These are phyloP conservation scores for Apeltes quadracus DNA, from an alignment of 2,113 vertebrate species.

Conservation along the genomic window DNA sequence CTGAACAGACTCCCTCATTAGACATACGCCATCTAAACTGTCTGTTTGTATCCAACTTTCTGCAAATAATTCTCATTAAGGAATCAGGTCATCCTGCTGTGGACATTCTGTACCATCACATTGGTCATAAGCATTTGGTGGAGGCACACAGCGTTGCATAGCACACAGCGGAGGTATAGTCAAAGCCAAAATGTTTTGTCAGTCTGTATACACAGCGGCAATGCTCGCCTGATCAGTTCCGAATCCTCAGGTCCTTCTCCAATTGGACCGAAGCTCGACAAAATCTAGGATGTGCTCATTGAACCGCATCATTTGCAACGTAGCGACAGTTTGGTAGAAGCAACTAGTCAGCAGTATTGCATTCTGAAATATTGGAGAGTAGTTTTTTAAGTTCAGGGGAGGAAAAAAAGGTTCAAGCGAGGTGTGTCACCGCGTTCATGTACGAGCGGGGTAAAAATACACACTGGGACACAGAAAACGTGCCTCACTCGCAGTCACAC, in stretches of 20 bases:
- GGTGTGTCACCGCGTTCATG: slow-evolving; percentile 45
- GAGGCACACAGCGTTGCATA: slow-evolving; percentile 68
- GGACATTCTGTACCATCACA: slow-evolving; percentile 65
- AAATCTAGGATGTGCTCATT: slow-evolving; percentile 24
- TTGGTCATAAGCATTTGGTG: slow-evolving; percentile 38
- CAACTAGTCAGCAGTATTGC: slow-evolving; percentile 5
- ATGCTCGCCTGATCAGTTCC: slow-evolving; percentile 9
- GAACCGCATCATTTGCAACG: slow-evolving; percentile 25
- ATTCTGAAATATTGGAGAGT: not conserved
- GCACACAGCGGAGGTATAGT: slow-evolving; percentile 37
- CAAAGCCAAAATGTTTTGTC: slow-evolving; percentile 18
- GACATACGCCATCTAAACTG: no score
- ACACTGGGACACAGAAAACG: slow-evolving; percentile 19
- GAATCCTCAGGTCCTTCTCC: slow-evolving; percentile 25
- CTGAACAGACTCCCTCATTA: slow-evolving; percentile 36
- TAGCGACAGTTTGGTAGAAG: not conserved
- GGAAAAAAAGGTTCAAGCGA: slow-evolving; percentile 17
- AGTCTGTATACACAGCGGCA: slow-evolving; percentile 25
- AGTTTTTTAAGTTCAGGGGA: slow-evolving; percentile 1
- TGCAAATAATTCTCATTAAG: not conserved
- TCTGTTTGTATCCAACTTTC: slow-evolving; percentile 22
- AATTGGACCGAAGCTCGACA: not conserved
- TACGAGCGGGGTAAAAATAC: slow-evolving; percentile 36
- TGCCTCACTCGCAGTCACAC: slow-evolving; percentile 47
- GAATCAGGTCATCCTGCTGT: slow-evolving; percentile 27